These are phyloP conservation scores for Labeo catla DNA, from an alignment of 2,113 vertebrate genomes.

Conservation along the genomic window DNA sequence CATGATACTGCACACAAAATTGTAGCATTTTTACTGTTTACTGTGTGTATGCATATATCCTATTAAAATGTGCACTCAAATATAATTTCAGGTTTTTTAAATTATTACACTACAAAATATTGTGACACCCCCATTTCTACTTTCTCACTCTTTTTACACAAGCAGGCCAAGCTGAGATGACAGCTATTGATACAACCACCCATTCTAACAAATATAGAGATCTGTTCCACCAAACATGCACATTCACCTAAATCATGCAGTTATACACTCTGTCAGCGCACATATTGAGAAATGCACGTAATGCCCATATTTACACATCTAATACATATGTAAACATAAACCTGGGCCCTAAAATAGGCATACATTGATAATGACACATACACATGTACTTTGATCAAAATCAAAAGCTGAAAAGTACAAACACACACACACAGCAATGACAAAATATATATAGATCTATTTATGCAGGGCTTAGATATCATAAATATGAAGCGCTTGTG, in stretches of 20 bases:
- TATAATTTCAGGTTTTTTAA: not conserved
- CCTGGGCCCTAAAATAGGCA: not conserved
- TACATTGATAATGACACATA: not conserved
- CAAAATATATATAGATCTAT: not conserved
- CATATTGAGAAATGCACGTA: conserved; percentile 25
- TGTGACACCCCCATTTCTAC: conserved; percentile 55
- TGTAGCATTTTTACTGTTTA: too few species aligned
- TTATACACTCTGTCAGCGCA: conserved; percentile 1
- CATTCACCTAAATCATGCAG: conserved; percentile 14
- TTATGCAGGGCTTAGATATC: conserved; percentile 47
- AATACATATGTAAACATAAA: conserved; percentile 26
- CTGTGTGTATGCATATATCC: not conserved
- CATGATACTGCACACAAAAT: not conserved
- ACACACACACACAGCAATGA: not conserved
- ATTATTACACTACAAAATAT: not conserved
- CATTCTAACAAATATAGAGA: conserved; percentile 63
- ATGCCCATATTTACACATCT: conserved; percentile 40
- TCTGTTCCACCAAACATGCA: not conserved
- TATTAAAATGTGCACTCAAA: not conserved
- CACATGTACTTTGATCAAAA: conserved; percentile 1
- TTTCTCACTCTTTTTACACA: conserved; percentile 59
- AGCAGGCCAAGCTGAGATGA: conserved; percentile 64
- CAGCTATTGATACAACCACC: conserved; percentile 64
- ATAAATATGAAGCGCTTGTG: conserved; percentile 53
- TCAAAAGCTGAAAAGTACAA: conserved; percentile 47